Evolutionary conservation across 1,140 invertebrate species (phyloP).

Genomic region (Cotesia vestalis): DNA sequence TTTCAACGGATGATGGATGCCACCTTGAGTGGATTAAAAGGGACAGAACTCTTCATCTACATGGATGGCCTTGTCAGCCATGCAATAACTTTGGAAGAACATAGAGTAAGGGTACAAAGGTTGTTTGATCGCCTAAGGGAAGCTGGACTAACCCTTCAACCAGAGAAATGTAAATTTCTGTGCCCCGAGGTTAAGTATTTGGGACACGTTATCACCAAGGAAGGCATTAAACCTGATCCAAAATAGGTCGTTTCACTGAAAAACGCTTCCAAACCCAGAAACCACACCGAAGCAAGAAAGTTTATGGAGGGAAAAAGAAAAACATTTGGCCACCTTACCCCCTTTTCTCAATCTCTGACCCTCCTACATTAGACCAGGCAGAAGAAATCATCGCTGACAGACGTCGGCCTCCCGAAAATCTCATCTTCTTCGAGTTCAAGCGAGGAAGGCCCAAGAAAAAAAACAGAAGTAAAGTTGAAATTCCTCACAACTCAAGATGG

Average conservation of each 20-base stretch:
- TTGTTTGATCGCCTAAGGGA: slow-evolving; percentile 2
- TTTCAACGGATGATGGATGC: slow-evolving; percentile 32
- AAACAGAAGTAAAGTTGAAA: too few relatives aligned
- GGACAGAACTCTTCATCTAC: slow-evolving; percentile 26
- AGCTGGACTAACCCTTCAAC: slow-evolving; percentile 14
- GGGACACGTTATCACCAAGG: slow-evolving; percentile 30
- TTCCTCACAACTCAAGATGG: too few relatives aligned
- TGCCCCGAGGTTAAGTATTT: slow-evolving; percentile 48
- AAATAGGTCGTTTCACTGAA: neutral
- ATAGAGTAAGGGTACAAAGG: slow-evolving; percentile 7
- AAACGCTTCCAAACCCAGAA: neutral
- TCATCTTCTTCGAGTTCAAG: too few relatives aligned
- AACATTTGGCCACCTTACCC: too few relatives aligned
- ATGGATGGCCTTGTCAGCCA: slow-evolving; percentile 44
- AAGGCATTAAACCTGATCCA: neutral
- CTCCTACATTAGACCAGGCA: too few relatives aligned
- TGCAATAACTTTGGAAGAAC: slow-evolving; percentile 7
- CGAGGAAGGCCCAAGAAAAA: too few relatives aligned
- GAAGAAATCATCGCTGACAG: too few relatives aligned
- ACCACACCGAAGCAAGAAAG: neutral
- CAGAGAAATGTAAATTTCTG: slow-evolving; percentile 31
- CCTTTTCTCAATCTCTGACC: too few relatives aligned
- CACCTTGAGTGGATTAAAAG: slow-evolving; percentile 8
- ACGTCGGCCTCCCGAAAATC: too few relatives aligned
- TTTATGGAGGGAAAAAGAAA: neutral